A percentile compares a stretch with the other conserved stretches of the same genome.
Conservation (phyloP, 2,888 invertebrate genomes). For the Oscheius sp. region DNA sequence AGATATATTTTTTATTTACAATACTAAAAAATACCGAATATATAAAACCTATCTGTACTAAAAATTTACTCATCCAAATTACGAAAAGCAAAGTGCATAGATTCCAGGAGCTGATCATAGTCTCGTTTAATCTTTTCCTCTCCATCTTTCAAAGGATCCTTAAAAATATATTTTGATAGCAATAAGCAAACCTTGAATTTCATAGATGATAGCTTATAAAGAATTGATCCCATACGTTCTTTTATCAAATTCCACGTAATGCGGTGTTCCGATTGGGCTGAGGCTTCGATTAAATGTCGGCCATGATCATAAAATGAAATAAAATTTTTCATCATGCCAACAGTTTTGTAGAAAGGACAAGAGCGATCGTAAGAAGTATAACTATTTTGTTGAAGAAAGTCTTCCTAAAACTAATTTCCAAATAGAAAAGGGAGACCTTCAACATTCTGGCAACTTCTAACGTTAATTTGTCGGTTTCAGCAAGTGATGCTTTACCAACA, state of each 20-base stretch:
- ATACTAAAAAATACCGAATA: too few species aligned
- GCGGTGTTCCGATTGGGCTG: conserved; percentile 97
- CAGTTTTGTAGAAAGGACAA: conserved; percentile 99
- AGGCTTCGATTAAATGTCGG: conserved; percentile 94
- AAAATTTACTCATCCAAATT: conserved; percentile 87
- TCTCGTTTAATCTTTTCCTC: conserved; percentile 95
- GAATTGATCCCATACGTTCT: conserved; percentile 92
- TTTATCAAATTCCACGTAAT: conserved; percentile 83
- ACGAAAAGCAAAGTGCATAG: conserved; percentile 81
- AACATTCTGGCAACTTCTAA: conserved; percentile 81
- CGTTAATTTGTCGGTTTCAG: conserved; percentile 98
- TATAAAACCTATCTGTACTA: not conserved
- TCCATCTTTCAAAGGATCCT: conserved; percentile 97
- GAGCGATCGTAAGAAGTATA: conserved; percentile 78
- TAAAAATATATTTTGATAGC: conserved; percentile 49
- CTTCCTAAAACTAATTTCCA: too few species aligned
- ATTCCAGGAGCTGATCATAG: conserved; percentile 94
- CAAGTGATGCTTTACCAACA: conserved; percentile 86
- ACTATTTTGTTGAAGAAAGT: conserved; percentile 99
- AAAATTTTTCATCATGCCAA: conserved; percentile 97
- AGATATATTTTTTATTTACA: too few species aligned
- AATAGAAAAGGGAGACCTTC: conserved; percentile 81
- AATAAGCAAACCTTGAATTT: conserved; percentile 88
- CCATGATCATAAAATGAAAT: conserved; percentile 98
- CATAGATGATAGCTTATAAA: conserved; percentile 97